Evolutionary conservation across 92 coral and sea anemone genomes (phyloP).

Genomic region (Porites evermanni): DNA sequence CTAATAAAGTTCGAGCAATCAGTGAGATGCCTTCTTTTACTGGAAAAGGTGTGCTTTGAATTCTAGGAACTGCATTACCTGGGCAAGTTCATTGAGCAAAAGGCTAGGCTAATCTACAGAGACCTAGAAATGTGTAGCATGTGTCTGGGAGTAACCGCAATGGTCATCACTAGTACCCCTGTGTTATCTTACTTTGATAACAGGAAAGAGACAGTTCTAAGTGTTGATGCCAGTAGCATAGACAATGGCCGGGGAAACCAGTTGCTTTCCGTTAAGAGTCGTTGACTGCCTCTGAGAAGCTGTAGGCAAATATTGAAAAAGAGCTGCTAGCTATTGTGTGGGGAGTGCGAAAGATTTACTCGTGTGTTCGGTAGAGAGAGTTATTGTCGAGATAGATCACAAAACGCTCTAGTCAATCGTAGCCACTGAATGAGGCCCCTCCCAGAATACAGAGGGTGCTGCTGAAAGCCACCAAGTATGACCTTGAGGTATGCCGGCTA

Average conservation of each 20-base stretch:
- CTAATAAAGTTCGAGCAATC: constrained; percentile 5
- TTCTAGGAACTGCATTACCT: constrained; percentile 62
- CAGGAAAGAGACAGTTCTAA: neutral
- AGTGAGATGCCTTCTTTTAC: constrained; percentile 54
- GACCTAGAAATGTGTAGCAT: constrained; percentile 39
- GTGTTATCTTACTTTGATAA: neutral
- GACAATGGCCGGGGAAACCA: neutral
- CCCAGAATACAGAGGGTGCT: neutral
- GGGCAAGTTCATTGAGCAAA: constrained; percentile 60
- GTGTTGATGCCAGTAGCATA: neutral
- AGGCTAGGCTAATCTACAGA: constrained; percentile 52
- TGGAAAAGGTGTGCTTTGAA: constrained; percentile 53
- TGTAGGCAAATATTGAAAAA: no score
- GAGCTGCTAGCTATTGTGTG: neutral
- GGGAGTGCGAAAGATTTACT: neutral
- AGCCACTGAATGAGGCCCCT: neutral
- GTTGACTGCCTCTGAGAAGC: no score
- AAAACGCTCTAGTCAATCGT: neutral
- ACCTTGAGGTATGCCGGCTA: neutral
- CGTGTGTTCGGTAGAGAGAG: neutral
- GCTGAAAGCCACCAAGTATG: neutral
- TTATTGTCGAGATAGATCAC: neutral
- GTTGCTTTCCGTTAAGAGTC: no score
- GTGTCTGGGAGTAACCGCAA: constrained; percentile 48
- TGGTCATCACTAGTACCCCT: neutral